These are phyloP conservation scores for Polyploca ridens DNA, from an alignment of 2,888 invertebrate genomes.

Conservation along the genomic window DNA sequence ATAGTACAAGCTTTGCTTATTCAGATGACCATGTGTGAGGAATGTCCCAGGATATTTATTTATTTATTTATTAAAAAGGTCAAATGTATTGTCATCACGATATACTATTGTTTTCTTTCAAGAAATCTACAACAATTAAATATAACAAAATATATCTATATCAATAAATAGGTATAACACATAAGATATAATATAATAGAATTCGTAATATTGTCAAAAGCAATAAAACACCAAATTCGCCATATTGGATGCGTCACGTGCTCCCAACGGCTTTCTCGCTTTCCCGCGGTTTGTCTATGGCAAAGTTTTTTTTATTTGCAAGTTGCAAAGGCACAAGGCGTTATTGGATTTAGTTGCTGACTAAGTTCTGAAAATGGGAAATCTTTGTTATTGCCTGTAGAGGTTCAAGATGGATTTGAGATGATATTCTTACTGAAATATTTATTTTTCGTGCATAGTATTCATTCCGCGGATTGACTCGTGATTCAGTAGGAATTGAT, in stretches of 20 bases:
- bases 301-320: slow-evolving; percentile 47
- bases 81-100: too few species aligned
- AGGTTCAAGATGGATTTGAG: not conserved
- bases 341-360: slow-evolving; percentile 51
- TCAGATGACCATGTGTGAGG: too few species aligned
- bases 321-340: slow-evolving; percentile 31
- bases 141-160: too few species aligned
- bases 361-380: slow-evolving; percentile 28
- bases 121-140: too few species aligned
- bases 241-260: slow-evolving; percentile 42
- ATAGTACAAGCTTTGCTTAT: too few species aligned
- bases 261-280: slow-evolving; percentile 25
- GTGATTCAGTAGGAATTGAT: too few species aligned
- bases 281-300: slow-evolving; percentile 50
- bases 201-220: slow-evolving; percentile 36
- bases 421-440: not conserved
- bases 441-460: not conserved
- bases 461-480: not conserved
- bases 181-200: not conserved
- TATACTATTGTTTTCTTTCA: too few species aligned
- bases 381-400: slow-evolving; percentile 21
- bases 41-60: too few species aligned
- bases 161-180: not conserved
- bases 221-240: slow-evolving; percentile 34
- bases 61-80: too few species aligned